phyloP scores from a whole-genome alignment of 2,113 vertebrate species.

The Hipposideros armiger region DNA sequence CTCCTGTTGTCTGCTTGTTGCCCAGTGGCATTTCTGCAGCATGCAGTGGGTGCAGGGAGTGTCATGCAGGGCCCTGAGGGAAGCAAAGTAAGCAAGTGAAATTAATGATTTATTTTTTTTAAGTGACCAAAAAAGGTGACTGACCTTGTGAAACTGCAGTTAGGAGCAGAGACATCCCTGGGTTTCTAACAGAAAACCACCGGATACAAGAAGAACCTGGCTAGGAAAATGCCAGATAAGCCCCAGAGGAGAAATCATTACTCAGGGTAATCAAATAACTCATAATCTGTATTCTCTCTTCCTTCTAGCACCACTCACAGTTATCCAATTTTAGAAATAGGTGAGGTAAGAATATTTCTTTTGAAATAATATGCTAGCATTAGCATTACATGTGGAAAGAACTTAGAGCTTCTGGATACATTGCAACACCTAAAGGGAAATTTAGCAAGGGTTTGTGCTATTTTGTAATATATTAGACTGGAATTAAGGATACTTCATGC shows the following conservation, averaged over 20 bases:
- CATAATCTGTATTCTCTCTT: neutral
- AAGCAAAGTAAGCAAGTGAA: constrained; percentile 39
- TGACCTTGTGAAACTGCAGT: constrained; percentile 21
- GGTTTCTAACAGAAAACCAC: constrained; percentile 47
- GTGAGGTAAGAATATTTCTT: constrained; percentile 34
- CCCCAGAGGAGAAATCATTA: neutral
- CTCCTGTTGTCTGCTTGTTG: neutral
- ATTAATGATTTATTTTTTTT: neutral
- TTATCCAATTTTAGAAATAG: constrained; percentile 47
- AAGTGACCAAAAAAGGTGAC: neutral
- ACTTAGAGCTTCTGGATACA: constrained; percentile 9
- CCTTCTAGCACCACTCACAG: neutral
- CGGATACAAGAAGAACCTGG: neutral
- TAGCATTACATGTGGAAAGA: constrained; percentile 38
- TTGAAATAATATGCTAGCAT: neutral
- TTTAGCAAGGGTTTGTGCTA: constrained; percentile 6
- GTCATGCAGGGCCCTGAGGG: neutral
- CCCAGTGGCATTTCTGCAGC: neutral
- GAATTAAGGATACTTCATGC: constrained; percentile 19
- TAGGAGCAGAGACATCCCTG: constrained; percentile 9
- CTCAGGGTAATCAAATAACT: constrained; percentile 26
- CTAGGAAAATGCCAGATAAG: neutral
- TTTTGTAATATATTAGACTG: neutral
- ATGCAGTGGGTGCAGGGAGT: neutral
- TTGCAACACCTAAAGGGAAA: neutral